Conservation (phyloP, 2,113 vertebrate genomes). For the Collichthys lucidus region DNA sequence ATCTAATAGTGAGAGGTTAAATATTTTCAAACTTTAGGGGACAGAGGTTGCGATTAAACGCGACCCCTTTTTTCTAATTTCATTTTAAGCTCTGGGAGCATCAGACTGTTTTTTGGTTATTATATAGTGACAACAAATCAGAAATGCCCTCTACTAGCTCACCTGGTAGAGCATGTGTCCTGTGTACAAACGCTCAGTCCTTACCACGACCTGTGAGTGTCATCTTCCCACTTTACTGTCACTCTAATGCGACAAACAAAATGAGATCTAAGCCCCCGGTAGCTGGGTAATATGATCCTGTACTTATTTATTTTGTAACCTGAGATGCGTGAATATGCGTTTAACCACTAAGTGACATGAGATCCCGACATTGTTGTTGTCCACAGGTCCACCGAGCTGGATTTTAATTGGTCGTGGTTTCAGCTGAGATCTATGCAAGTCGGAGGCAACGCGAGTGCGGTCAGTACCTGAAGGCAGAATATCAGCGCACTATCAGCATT, state of each 20-base stretch:
- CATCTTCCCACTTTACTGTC: too few relatives aligned
- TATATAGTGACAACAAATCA: too few relatives aligned
- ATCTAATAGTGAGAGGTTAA: not conserved
- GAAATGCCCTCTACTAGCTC: too few relatives aligned
- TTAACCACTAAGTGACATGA: too few relatives aligned
- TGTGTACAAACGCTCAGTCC: too few relatives aligned
- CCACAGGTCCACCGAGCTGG: conserved; percentile 94
- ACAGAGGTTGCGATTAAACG: too few relatives aligned
- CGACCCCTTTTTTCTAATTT: not conserved
- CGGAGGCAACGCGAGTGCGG: conserved; percentile 94
- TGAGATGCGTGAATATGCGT: not conserved
- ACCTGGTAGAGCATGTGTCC: too few relatives aligned
- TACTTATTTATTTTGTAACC: not conserved
- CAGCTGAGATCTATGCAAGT: conserved; percentile 98
- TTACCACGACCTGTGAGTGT: too few relatives aligned
- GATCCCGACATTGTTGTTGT: conserved; percentile 8
- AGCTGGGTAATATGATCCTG: not conserved
- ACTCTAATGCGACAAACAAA: too few relatives aligned
- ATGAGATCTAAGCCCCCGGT: too few relatives aligned
- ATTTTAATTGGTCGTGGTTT: conserved; percentile 98
- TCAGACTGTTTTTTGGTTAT: too few relatives aligned
- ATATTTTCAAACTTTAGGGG: not conserved
- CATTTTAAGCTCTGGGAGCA: not conserved
- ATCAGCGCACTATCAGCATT: not conserved
- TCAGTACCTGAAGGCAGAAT: conserved; percentile 78